Base-by-base conservation (phyloP, 2,888 invertebrate genomes). In the Hedya salicella region DNA sequence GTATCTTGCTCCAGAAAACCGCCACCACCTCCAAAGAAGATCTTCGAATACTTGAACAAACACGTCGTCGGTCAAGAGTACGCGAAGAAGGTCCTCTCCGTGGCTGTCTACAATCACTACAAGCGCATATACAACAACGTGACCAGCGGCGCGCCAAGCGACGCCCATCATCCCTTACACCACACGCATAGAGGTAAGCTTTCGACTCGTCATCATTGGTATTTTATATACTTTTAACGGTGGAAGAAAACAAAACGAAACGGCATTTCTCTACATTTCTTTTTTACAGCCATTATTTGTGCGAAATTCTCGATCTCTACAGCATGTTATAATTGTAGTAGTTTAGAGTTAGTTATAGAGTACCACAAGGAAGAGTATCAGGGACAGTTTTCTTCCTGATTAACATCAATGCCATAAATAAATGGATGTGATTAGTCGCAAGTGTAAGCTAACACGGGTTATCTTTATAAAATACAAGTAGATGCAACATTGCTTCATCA, bases 71-170 rank as follows among this genome's bases (percentile, higher is more conserved):
- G 99, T 0, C 99, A 99, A 88, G 97, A 98, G 73, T 95, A 96
- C 86, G 99, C 99, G 0, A 99, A 99, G 91, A 99, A 99, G 91
- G 98, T 99, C 42, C 93, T 99, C 40, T 96, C 99, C 0, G 99
- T 99, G 39, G 99, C 99, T 11, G 99, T 99, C 0, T 99, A 99
- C 92, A 99, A 99, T 91, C 99, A 99, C 86, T 99, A 99, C 90
- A 99, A 99, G 92, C 94, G 99, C 78, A 98, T 99, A 80, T 97
- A 97, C 87, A 98, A 99, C 88, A 99, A 99, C 90, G 94, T 97
- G 68, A 74, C 93, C 86, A 82, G 85, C 78, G 81, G 86, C 14
- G 71, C 83, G 49, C 92, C 86, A 2, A 68, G 79, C 1, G 91
- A 94, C 69, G 92, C 94, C 71, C 95, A 95, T 74, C 95, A 95